These are phyloP conservation scores for Carpatolechia fugitivella DNA, from an alignment of 2,888 invertebrate genomes.

Conservation along the genomic window DNA sequence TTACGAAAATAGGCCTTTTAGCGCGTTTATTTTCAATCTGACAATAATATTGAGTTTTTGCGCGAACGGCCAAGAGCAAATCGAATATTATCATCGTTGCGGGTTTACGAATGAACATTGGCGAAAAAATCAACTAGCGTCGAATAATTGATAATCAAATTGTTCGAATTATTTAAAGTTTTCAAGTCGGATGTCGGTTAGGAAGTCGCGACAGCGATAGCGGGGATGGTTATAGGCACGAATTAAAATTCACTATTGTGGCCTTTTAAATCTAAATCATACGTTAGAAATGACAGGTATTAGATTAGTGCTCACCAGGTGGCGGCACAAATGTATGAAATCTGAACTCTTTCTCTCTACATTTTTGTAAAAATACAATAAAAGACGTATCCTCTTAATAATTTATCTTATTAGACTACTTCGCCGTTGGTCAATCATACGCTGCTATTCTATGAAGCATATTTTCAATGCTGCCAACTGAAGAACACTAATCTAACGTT, in stretches of 20 bases:
- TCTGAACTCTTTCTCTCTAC: too few species aligned
- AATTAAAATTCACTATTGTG: constrained; percentile 37
- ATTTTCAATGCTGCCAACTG: neutral
- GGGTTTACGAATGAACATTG: too few species aligned
- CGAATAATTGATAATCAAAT: neutral
- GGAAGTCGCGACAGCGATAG: neutral
- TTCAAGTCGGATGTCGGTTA: neutral
- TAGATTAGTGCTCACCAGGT: constrained; percentile 18
- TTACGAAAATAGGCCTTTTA: neutral
- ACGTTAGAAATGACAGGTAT: constrained; percentile 16
- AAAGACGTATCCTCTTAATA: too few species aligned
- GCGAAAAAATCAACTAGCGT: too few species aligned
- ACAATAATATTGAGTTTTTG: neutral
- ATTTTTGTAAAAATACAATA: too few species aligned
- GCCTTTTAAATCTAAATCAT: constrained; percentile 50
- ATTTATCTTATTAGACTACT: too few species aligned
- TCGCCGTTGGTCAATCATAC: too few species aligned
- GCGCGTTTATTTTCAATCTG: neutral
- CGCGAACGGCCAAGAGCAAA: constrained; percentile 5
- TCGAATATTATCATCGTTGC: neutral
- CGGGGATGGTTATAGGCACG: neutral
- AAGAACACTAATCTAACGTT: neutral
- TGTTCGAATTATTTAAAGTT: neutral
- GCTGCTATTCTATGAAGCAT: too few species aligned
- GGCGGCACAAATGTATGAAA: neutral